Evolutionary conservation across 92 coral and sea anemone species (phyloP).

Genomic region (Siderastrea siderea): DNA sequence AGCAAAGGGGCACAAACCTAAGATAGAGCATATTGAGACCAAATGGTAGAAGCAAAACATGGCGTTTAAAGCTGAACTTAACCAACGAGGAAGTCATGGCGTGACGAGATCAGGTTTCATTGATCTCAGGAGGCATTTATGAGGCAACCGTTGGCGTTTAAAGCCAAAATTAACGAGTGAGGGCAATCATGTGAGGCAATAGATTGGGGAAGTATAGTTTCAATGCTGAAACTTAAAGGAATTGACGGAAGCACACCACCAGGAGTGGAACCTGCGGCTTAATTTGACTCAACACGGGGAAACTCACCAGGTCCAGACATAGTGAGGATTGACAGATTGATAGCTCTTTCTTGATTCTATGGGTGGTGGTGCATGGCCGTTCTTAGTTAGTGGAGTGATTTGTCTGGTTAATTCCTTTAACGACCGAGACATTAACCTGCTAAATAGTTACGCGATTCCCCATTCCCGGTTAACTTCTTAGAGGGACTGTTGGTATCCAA

Average conservation of each 20-base stretch:
- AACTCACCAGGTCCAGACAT: slow-evolving; percentile 39
- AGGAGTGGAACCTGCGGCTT: slow-evolving; percentile 55
- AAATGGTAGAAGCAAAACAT: no score
- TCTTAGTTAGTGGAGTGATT: slow-evolving; percentile 47
- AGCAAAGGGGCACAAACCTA: no score
- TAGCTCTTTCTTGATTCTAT: slow-evolving; percentile 45
- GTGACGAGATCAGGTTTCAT: no score
- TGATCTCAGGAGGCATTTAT: no score
- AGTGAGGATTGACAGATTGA: slow-evolving; percentile 36
- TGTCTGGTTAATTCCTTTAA: slow-evolving; percentile 68
- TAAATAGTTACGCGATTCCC: slow-evolving; percentile 50
- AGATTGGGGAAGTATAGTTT: slow-evolving; percentile 39
- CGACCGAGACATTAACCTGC: slow-evolving; percentile 79
- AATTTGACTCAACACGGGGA: slow-evolving; percentile 53
- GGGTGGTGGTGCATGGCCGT: slow-evolving; percentile 19
- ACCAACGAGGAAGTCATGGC: no score
- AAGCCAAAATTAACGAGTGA: no score
- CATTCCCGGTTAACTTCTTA: slow-evolving; percentile 52
- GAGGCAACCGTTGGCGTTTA: no score
- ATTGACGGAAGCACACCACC: slow-evolving; percentile 54
- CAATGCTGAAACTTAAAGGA: slow-evolving; percentile 51
- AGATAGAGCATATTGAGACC: no score
- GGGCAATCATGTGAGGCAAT: no score
- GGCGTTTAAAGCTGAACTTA: no score
- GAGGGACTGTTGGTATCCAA: slow-evolving; percentile 65